Evolutionary conservation across 2,797 vertebrate genomes (phyloP).

Genomic region (Phyllotis vaccarum): DNA sequence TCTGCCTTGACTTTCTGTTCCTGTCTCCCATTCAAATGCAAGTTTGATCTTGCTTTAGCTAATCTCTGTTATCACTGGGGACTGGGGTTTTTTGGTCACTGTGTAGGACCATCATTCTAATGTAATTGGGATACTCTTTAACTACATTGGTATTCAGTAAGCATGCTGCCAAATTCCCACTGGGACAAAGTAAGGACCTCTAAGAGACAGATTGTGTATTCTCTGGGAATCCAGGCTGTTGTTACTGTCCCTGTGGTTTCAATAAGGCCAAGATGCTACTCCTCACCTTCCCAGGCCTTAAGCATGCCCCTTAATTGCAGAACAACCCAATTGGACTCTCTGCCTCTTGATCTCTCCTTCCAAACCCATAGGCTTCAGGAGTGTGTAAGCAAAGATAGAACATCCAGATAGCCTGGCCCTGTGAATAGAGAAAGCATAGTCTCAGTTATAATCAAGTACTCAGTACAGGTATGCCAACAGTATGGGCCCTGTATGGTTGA

Average conservation of each 20-base stretch:
- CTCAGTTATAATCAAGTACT: not conserved
- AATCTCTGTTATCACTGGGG: not conserved
- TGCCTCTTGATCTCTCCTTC: not conserved
- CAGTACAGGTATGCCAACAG: accelerated
- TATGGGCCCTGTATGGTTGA: not conserved
- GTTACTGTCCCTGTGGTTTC: not conserved
- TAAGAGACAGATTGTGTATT: not conserved
- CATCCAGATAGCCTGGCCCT: not conserved
- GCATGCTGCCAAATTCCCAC: conserved; percentile 18
- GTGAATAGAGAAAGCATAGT: not conserved
- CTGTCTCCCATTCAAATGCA: not conserved
- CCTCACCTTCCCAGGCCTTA: not conserved
- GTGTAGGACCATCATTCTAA: not conserved
- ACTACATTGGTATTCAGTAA: not conserved
- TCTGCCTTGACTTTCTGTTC: not conserved
- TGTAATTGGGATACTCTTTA: not conserved
- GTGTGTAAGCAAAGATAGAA: not conserved
- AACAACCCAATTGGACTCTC: not conserved
- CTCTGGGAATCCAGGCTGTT: not conserved
- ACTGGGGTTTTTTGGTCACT: not conserved
- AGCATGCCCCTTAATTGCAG: not conserved
- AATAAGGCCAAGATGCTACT: not conserved
- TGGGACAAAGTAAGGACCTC: not conserved
- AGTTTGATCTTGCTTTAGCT: not conserved
- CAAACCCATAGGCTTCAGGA: not conserved